Percentiles rank a stretch among this genome's conserved stretches.
Conservation (phyloP, 2,888 invertebrate species). For the Tipula confusa region DNA sequence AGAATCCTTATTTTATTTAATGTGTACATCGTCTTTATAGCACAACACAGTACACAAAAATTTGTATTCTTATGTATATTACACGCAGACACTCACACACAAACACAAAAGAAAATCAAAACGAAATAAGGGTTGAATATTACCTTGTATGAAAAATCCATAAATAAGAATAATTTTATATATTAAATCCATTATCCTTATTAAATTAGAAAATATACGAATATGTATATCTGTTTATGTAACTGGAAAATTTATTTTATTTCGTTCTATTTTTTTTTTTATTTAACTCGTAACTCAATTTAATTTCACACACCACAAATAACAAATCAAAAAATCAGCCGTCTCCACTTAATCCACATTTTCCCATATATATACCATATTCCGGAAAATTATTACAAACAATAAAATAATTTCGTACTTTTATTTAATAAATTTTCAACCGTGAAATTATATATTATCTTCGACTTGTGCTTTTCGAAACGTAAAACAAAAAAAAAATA, state of each 20-base stretch:
- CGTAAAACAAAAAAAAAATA: not conserved
- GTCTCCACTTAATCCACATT: slow-evolving; percentile 25
- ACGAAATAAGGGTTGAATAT: not conserved
- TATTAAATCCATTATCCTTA: slow-evolving; percentile 25
- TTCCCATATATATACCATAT: not conserved
- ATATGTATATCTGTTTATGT: not conserved
- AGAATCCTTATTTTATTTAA: not conserved
- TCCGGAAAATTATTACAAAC: not conserved
- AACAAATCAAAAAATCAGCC: not conserved
- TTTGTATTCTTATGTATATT: not conserved
- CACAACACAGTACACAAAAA: not conserved
- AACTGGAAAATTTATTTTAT: not conserved
- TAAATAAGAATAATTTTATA: slow-evolving; percentile 14
- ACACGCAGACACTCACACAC: too few relatives aligned
- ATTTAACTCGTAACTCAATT: not conserved
- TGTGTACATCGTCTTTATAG: not conserved
- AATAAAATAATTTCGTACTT: not conserved
- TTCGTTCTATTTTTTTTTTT: too few relatives aligned
- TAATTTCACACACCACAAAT: slow-evolving; percentile 25
- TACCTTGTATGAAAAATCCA: slow-evolving; percentile 20
- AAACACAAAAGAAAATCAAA: not conserved
- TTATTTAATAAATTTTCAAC: not conserved
- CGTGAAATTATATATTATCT: not conserved
- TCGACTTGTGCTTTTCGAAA: not conserved
- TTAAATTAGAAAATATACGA: not conserved